Base-by-base conservation (phyloP, 2,888 invertebrate genomes). In the Acholoe squamosa region DNA sequence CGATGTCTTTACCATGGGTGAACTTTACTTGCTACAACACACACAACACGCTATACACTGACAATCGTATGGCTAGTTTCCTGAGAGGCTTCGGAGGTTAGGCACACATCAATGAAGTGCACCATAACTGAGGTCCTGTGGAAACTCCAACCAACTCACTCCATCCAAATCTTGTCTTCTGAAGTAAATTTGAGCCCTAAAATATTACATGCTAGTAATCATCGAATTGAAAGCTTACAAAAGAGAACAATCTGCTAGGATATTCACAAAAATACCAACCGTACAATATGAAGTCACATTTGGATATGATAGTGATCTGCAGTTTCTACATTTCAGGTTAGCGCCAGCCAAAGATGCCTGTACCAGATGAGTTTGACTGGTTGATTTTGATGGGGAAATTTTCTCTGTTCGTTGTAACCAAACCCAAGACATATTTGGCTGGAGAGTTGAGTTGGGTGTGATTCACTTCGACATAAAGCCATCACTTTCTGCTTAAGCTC, bases 41-140 rank as follows among this genome's bases (percentile, higher is more conserved):
- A 80, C n/a, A 80, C 34, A 80, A 80, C 43, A 80, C 80, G 43
- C 80, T 80, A 80, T 80, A 80, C 80, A 80, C 25, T 33, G 34
- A 80, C 80, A 80, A 28, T 71, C 71, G 25, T 71, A 71, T 71
- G 71, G 71, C 71, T 71, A 71, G 71, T 71, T 71, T 71, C 71
- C 71, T 71, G 71, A 71, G 71, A 71, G 71, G 71, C 71, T 71
- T 71, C 71, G 28, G 71, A 28, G 71, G 71, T 71, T 28, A 71
- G 71, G 71, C 25, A 1, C 28, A n/a, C 61, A 3, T 14, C 61
- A n/a, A 61, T 7, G 61, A 61, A 19, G 61, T n/a, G 3, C 14
- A 25, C 28, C 28, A 22, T 28, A 25, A 71, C 71, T 71, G 71
- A 71, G 71, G 71, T 71, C 71, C 71, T 71, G 25, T 71, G 71